phyloP scores from a whole-genome alignment of 2,113 vertebrate genomes.

The Myxocyprinus asiaticus region DNA sequence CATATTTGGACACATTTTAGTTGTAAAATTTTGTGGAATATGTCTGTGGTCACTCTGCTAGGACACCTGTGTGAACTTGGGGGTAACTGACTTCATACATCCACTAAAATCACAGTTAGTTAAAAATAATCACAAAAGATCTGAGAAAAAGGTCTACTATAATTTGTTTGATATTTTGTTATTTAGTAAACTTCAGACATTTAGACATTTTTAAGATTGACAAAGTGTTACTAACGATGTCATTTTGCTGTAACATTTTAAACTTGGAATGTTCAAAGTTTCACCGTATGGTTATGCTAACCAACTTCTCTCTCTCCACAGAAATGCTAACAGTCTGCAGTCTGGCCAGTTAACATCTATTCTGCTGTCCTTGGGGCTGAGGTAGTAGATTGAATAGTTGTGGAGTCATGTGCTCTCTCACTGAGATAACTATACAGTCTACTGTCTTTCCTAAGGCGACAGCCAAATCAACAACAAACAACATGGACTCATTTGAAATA shows the following conservation, averaged over 20 bases:
- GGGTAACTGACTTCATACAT: too few relatives aligned
- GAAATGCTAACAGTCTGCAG: conserved; percentile 53
- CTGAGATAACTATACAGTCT: conserved; percentile 94
- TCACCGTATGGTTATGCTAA: background rate
- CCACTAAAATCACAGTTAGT: too few relatives aligned
- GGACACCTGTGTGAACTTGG: too few relatives aligned
- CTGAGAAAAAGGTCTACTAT: too few relatives aligned
- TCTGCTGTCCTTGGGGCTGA: conserved; percentile 91
- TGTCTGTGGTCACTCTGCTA: too few relatives aligned
- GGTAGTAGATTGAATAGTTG: conserved; percentile 98
- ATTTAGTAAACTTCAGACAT: too few relatives aligned
- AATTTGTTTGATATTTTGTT: too few relatives aligned
- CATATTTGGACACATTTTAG: too few relatives aligned
- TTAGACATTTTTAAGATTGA: too few relatives aligned
- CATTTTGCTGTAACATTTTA: too few relatives aligned
- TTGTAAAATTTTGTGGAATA: background rate
- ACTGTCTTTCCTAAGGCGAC: conserved; percentile 96
- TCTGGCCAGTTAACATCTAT: conserved; percentile 39
- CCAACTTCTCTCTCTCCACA: conserved; percentile 59
- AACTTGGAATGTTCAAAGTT: background rate
- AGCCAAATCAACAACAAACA: conserved; percentile 67
- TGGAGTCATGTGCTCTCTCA: conserved; percentile 82
- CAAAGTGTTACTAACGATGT: too few relatives aligned
- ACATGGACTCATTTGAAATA: background rate
- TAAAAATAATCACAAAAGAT: too few relatives aligned